Evolutionary conservation across 1,140 invertebrate species (phyloP).

Genomic region (Calliopsis andreniformis): DNA sequence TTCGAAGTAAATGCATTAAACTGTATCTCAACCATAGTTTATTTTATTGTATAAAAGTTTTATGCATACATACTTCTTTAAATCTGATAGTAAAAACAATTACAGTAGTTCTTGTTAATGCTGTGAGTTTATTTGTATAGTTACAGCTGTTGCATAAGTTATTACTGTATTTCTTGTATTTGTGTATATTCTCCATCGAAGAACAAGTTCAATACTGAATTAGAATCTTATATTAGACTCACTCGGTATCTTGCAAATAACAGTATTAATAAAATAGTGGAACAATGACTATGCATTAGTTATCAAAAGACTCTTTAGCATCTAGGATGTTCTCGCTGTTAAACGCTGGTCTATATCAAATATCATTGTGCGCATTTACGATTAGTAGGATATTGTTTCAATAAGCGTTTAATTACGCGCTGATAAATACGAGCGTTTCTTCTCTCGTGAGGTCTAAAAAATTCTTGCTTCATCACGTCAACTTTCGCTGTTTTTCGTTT

Average conservation of each 20-base stretch:
- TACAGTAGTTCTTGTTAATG: too few relatives aligned
- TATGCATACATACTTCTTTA: too few relatives aligned
- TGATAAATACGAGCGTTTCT: slow-evolving; percentile 85
- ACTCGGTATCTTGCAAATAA: not conserved
- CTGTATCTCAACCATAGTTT: too few relatives aligned
- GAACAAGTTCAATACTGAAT: not conserved
- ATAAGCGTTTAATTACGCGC: slow-evolving; percentile 82
- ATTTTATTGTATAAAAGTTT: too few relatives aligned
- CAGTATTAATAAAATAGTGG: not conserved
- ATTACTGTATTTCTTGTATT: too few relatives aligned
- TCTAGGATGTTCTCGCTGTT: not conserved
- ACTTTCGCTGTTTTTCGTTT: slow-evolving; percentile 80
- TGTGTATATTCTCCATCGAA: not conserved
- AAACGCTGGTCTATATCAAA: not conserved
- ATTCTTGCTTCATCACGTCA: slow-evolving; percentile 56
- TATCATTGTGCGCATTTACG: slow-evolving; percentile 51
- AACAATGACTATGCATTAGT: not conserved
- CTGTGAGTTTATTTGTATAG: too few relatives aligned
- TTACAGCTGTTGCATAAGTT: too few relatives aligned
- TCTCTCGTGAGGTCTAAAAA: slow-evolving; percentile 81
- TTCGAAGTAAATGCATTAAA: too few relatives aligned
- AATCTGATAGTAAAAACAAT: too few relatives aligned
- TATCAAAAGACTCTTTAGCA: not conserved
- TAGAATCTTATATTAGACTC: not conserved
- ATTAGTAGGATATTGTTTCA: slow-evolving; percentile 83